phyloP scores from a whole-genome alignment of 2,888 invertebrate species.

The Lingula anatina region DNA sequence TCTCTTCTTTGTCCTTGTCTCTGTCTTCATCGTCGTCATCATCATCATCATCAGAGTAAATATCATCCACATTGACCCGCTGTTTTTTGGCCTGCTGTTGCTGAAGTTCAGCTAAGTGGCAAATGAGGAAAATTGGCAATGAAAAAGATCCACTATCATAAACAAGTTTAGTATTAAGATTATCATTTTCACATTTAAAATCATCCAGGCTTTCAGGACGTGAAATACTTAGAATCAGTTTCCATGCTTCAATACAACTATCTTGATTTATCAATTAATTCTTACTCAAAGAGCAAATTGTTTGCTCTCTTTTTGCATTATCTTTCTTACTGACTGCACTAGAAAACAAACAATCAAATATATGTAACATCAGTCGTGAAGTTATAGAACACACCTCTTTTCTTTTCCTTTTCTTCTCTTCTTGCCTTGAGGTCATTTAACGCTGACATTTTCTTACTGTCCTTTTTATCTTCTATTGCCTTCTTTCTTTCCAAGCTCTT shows the following conservation, averaged over 20 bases:
- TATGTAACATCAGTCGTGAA: background rate
- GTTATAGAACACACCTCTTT: slow-evolving; percentile 46
- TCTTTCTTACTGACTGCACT: too few species aligned
- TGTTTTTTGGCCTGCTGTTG: slow-evolving; percentile 58
- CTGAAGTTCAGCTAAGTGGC: slow-evolving; percentile 13
- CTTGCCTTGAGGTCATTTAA: slow-evolving; percentile 88
- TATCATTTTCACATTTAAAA: too few species aligned
- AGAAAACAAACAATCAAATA: too few species aligned
- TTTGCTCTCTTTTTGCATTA: too few species aligned
- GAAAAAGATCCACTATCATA: too few species aligned
- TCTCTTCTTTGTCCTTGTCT: slow-evolving; percentile 11
- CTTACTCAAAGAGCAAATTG: too few species aligned
- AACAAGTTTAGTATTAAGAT: slow-evolving; percentile 5
- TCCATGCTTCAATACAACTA: too few species aligned
- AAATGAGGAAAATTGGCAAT: background rate
- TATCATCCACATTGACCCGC: slow-evolving; percentile 88
- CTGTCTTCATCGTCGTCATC: slow-evolving; percentile 34
- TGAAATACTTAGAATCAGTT: too few species aligned
- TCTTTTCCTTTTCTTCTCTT: slow-evolving; percentile 80
- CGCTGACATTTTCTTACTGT: slow-evolving; percentile 77
- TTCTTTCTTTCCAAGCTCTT: slow-evolving; percentile 79
- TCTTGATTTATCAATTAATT: too few species aligned
- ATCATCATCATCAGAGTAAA: slow-evolving; percentile 68
- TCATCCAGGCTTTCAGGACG: too few species aligned
- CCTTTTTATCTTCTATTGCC: slow-evolving; percentile 80